Conservation (phyloP, 2,888 invertebrate genomes). For the Trachelus troglodyta region DNA sequence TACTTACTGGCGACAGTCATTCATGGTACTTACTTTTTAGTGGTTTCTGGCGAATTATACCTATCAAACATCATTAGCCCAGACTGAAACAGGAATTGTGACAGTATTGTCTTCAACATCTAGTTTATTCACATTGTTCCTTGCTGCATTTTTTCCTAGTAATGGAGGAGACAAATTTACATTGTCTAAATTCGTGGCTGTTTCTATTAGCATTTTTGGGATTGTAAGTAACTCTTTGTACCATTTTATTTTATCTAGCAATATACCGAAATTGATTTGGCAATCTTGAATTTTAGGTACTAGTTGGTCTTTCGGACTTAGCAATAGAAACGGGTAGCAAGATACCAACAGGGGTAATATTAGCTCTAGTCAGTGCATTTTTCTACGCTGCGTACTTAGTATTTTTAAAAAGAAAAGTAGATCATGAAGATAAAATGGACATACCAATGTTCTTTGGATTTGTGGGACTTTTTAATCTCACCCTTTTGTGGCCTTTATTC, state of each 20-base stretch:
- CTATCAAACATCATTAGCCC: slow-evolving; percentile 87
- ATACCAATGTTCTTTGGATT: slow-evolving; percentile 97
- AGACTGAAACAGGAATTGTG: slow-evolving; percentile 87
- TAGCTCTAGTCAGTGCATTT: slow-evolving; percentile 87
- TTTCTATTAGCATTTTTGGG: slow-evolving; percentile 81
- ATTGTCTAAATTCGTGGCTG: slow-evolving; percentile 85
- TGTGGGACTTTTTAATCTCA: slow-evolving; percentile 91
- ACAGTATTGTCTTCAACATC: slow-evolving; percentile 91
- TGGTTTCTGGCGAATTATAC: slow-evolving; percentile 96
- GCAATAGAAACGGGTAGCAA: slow-evolving; percentile 71
- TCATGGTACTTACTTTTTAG: slow-evolving; percentile 69
- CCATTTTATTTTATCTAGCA: not conserved
- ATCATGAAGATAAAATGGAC: slow-evolving; percentile 93
- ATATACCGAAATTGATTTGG: slow-evolving; percentile 5
- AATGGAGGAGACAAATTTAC: slow-evolving; percentile 85
- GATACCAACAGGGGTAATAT: slow-evolving; percentile 81
- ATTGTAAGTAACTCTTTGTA: slow-evolving; percentile 72
- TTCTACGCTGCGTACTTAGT: slow-evolving; percentile 93
- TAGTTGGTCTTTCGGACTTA: slow-evolving; percentile 82
- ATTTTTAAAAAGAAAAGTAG: slow-evolving; percentile 85
- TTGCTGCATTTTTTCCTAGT: slow-evolving; percentile 90
- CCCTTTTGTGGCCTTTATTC: slow-evolving; percentile 90
- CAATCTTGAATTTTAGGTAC: slow-evolving; percentile 68
- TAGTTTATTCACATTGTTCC: slow-evolving; percentile 87
- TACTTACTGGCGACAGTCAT: not conserved